Evolutionary conservation across 2,888 invertebrate genomes (phyloP).

Genomic region (Polyommatus iphigenia): DNA sequence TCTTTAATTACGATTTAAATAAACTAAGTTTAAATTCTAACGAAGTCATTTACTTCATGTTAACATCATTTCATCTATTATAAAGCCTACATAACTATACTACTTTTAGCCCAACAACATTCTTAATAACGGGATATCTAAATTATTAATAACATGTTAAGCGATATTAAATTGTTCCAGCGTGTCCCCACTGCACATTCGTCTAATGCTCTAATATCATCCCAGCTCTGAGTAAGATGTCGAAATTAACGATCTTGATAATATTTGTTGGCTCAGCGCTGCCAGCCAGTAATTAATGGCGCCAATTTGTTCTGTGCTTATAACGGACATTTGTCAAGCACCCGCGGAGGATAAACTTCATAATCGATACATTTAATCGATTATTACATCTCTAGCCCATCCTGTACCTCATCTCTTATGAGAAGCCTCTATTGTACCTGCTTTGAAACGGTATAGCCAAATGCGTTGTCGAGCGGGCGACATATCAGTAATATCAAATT

Average conservation of each 20-base stretch:
- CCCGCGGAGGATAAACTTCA: constrained; percentile 70
- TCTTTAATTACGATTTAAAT: too few species aligned
- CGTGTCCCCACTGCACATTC: constrained; percentile 56
- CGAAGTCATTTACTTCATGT: too few species aligned
- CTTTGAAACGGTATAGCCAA: not conserved
- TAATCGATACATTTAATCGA: constrained; percentile 74
- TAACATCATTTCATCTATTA: not conserved
- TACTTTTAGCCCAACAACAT: not conserved
- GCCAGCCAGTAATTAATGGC: constrained; percentile 74
- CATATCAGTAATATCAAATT: not conserved
- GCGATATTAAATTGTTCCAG: constrained; percentile 33
- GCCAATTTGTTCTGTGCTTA: constrained; percentile 77
- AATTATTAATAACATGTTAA: constrained; percentile 28
- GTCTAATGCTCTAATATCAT: constrained; percentile 57
- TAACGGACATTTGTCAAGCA: constrained; percentile 76
- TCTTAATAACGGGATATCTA: constrained; percentile 24
- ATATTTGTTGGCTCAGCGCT: constrained; percentile 76
- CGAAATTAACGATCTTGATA: constrained; percentile 78
- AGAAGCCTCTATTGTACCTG: not conserved
- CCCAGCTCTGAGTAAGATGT: constrained; percentile 63
- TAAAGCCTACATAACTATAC: not conserved
- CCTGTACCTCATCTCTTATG: not conserved
- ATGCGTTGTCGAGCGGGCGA: not conserved
- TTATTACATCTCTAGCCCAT: constrained; percentile 35
- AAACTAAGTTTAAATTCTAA: too few species aligned